These are phyloP conservation scores for Lepidotrigona ventralis DNA, from an alignment of 1,140 invertebrate species.

Conservation along the genomic window DNA sequence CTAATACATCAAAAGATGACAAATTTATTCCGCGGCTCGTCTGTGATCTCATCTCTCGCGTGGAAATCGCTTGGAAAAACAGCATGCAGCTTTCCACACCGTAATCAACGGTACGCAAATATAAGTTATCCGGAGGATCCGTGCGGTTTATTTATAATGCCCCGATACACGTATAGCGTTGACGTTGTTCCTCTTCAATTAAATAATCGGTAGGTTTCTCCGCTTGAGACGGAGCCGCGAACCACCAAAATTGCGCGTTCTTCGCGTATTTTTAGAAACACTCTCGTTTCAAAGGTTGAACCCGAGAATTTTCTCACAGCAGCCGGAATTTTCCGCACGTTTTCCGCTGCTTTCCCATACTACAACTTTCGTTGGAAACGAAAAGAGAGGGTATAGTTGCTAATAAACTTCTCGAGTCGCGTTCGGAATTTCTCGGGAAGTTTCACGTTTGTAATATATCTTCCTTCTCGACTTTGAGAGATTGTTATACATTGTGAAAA, in stretches of 20 bases:
- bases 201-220: conserved; percentile 34
- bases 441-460: background rate
- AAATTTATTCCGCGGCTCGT: background rate
- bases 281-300: background rate
- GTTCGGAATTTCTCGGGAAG: background rate
- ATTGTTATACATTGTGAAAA: background rate
- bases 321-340: background rate
- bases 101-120: background rate
- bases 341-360: conserved; percentile 6
- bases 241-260: conserved; percentile 21
- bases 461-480: background rate
- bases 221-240: background rate
- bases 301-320: background rate
- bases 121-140: no score
- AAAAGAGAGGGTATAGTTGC: background rate
- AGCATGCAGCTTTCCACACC: background rate
- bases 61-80: background rate
- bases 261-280: conserved; percentile 16
- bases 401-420: background rate
- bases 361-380: background rate
- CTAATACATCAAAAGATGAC: background rate
- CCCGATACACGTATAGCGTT: background rate
- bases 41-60: background rate
- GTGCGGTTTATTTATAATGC: conserved; percentile 22
- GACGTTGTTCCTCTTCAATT: conserved; percentile 29